A percentile compares a stretch with the other conserved stretches of the same genome.
phyloP scores from a whole-genome alignment of 2,888 invertebrate species.

The Temnothorax ravouxi region DNA sequence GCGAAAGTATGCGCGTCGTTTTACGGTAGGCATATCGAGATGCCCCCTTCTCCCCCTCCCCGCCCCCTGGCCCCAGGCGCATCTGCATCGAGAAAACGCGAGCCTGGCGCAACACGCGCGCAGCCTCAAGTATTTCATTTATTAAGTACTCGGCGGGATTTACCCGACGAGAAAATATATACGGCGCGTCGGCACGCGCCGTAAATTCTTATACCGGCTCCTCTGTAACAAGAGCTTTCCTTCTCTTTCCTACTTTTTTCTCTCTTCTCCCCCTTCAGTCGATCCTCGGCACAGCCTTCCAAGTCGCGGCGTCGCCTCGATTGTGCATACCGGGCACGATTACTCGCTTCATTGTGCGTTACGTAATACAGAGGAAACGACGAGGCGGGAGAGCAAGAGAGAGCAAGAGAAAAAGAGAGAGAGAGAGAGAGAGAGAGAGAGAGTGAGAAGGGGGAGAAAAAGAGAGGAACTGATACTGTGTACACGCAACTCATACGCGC shows the following conservation, averaged over 20 bases:
- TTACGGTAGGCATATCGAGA: constrained; percentile 37
- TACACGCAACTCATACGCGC: background rate
- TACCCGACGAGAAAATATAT: constrained; percentile 30
- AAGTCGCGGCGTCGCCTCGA: constrained; percentile 57
- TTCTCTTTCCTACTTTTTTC: background rate
- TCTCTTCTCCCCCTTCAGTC: background rate
- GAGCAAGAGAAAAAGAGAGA: background rate
- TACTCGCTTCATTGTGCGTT: constrained; percentile 53
- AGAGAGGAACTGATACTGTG: constrained; percentile 3
- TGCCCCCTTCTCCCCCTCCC: background rate
- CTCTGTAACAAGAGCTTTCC: background rate
- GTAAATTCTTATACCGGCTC: constrained; percentile 3
- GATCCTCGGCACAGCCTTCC: background rate
- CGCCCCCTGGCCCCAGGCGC: background rate
- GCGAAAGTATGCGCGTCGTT: constrained; percentile 43
- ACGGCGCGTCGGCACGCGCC: background rate
- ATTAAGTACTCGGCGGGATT: constrained; percentile 15
- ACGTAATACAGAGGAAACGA: constrained; percentile 29
- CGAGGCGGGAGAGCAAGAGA: background rate
- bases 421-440: background rate
- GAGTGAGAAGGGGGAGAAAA: too few relatives aligned
- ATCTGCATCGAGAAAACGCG: constrained; percentile 39
- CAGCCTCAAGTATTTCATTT: constrained; percentile 40
- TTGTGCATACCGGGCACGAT: constrained; percentile 67
- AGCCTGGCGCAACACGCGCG: background rate